Evolutionary conservation across 2,888 invertebrate species (phyloP), one percentile per base, ranked within the genome.

Genomic region (Amiota communis): DNA sequence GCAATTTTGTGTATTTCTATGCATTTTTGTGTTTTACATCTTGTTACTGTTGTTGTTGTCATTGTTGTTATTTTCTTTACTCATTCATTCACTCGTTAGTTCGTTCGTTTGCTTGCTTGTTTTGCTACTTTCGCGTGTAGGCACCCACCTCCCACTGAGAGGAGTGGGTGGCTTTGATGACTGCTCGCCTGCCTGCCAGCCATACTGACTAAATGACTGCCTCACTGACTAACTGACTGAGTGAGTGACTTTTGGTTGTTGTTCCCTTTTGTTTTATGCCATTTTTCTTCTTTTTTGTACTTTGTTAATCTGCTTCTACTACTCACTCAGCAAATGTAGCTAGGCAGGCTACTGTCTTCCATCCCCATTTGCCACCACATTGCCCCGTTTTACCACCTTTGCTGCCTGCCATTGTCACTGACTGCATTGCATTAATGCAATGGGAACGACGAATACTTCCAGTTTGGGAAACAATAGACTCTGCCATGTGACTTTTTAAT

Each of bases 1-100:
- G 86, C 86, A 85, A 83, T 85, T 86, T 80, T 85, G 85, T 86
- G 77, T 81, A 78, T 81, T 82, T 78, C 81, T 81, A 81, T 86
- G 82, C 82, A 84, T 82, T 83, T 82, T 83, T 82, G 86, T 85
- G 83, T 81, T 83, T 83, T 81, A 84, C 85, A 82, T 79, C 36
- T 53, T n/a, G 53, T n/a, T 51, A 10, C 63, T 47, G 17, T 72
- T 47, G 17, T 72, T 72, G 36, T 46, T 63, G 12, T 71, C 4
- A 57, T 47, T 36, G 47, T 64, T 64, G 23, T 56, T 49, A 11
- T 64, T 15, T 59, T 49, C 53, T 68, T 72, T 72, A 17, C 17
- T 48, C 20, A 20, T 15, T 65, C 17, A 63, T 36, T 61, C 56
- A 46, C 68, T 69, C 49, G 51, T 63, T 61, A 23, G 51, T 17